A percentile compares a stretch with the other conserved stretches of the same genome.
These are phyloP conservation scores for Periophthalmus modestus DNA, from an alignment of 2,113 vertebrate genomes.

Conservation along the genomic window DNA sequence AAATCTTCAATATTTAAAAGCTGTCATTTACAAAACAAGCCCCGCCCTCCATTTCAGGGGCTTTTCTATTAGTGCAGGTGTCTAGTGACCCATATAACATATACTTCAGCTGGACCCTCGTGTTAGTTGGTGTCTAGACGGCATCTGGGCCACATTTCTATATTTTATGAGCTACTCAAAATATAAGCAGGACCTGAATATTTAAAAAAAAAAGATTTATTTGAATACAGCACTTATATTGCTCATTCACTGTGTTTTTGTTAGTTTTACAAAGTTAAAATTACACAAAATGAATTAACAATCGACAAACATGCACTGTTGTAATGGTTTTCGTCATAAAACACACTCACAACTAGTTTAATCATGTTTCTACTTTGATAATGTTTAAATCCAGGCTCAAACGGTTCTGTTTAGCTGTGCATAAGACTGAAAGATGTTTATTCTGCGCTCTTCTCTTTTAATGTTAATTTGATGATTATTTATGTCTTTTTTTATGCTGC, in stretches of 20 bases:
- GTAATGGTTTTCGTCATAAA: not conserved
- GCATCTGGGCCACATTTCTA: slow-evolving; percentile 10
- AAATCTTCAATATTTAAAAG: not conserved
- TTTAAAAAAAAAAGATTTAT: not conserved
- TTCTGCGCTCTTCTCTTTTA: no score
- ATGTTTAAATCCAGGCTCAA: no score
- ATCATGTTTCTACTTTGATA: no score
- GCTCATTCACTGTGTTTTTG: no score
- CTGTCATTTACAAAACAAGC: not conserved
- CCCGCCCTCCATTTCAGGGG: not conserved
- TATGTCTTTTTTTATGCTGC: no score
- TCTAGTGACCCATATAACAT: not conserved
- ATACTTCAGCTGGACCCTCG: slow-evolving; percentile 4
- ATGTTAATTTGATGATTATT: no score
- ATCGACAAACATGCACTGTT: not conserved
- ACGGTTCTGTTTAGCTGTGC: no score
- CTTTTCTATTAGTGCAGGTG: slow-evolving; percentile 8
- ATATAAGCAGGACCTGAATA: not conserved
- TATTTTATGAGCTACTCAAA: slow-evolving; percentile 2
- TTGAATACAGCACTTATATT: not conserved
- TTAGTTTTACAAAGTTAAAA: not conserved
- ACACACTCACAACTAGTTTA: no score
- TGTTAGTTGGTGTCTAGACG: slow-evolving; percentile 8
- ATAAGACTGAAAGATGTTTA: no score
- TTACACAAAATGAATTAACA: not conserved